Conservation (phyloP, 2,888 invertebrate species). For the Xestia c-nigrum region DNA sequence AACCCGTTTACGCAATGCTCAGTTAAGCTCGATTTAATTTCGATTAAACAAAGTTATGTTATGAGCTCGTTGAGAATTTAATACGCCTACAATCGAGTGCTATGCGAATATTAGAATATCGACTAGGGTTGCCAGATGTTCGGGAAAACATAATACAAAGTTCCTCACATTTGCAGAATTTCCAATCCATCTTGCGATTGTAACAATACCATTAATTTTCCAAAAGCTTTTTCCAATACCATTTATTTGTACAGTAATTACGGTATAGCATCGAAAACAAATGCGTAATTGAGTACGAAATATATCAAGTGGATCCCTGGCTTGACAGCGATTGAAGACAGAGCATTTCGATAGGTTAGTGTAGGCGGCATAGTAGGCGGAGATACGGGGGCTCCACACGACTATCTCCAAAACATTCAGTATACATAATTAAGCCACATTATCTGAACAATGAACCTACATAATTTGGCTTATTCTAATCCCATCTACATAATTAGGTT, state of each 20-base stretch:
- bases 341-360: conserved; percentile 58
- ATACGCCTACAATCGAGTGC: conserved; percentile 32
- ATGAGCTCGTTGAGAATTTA: conserved; percentile 30
- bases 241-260: conserved; percentile 45
- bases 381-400: conserved; percentile 65
- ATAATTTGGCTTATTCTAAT: conserved; percentile 59
- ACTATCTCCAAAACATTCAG: conserved; percentile 72
- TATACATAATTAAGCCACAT: conserved; percentile 73
- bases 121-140: conserved; percentile 25
- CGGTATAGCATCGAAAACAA: conserved; percentile 37
- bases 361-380: conserved; percentile 79
- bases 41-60: conserved; percentile 48
- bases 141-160: not conserved
- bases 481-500: conserved; percentile 58
- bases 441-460: conserved; percentile 77
- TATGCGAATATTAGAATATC: conserved; percentile 36
- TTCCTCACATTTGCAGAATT: conserved; percentile 14
- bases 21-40: conserved; percentile 50
- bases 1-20: conserved; percentile 29
- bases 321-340: conserved; percentile 62
- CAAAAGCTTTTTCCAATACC: conserved; percentile 40
- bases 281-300: conserved; percentile 50
- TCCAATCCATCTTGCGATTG: conserved; percentile 27
- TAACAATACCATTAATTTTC: conserved; percentile 29
- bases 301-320: conserved; percentile 53